Evolutionary conservation across 2,888 invertebrate species (phyloP).

Genomic region (Hoplodrina blanda): DNA sequence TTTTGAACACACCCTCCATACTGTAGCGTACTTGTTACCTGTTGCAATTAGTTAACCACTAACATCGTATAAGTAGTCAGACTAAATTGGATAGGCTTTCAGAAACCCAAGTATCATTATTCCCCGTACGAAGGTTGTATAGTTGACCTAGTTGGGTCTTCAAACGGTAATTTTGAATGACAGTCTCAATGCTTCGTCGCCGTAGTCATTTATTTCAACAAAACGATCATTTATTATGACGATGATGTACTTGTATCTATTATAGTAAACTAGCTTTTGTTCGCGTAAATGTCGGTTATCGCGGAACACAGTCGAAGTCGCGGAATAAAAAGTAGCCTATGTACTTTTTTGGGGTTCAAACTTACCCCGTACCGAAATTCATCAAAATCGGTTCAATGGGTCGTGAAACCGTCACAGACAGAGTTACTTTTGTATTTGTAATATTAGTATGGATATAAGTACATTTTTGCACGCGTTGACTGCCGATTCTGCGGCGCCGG

Average conservation of each 20-base stretch:
- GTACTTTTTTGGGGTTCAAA: too few relatives aligned
- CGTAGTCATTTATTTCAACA: conserved; percentile 11
- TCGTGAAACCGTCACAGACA: too few relatives aligned
- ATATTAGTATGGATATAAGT: too few relatives aligned
- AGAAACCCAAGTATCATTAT: conserved; percentile 21
- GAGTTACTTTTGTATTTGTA: too few relatives aligned
- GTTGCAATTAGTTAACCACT: neutral
- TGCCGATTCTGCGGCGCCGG: too few relatives aligned
- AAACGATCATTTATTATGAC: conserved; percentile 1
- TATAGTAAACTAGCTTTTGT: neutral
- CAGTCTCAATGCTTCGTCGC: conserved; percentile 13
- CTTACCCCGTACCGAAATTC: too few relatives aligned
- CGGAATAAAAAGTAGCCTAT: too few relatives aligned
- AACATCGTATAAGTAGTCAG: neutral
- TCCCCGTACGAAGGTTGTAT: conserved; percentile 13
- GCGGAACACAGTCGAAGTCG: too few relatives aligned
- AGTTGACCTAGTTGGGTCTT: conserved; percentile 35
- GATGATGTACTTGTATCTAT: conserved; percentile 6
- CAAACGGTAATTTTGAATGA: conserved; percentile 39
- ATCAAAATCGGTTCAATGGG: too few relatives aligned
- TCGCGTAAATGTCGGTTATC: too few relatives aligned
- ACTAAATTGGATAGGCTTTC: conserved; percentile 22
- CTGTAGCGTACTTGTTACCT: neutral
- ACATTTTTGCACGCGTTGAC: too few relatives aligned
- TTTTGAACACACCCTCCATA: too few relatives aligned